Conservation (phyloP, 1,140 invertebrate species). For the Calycopis cecrops region DNA sequence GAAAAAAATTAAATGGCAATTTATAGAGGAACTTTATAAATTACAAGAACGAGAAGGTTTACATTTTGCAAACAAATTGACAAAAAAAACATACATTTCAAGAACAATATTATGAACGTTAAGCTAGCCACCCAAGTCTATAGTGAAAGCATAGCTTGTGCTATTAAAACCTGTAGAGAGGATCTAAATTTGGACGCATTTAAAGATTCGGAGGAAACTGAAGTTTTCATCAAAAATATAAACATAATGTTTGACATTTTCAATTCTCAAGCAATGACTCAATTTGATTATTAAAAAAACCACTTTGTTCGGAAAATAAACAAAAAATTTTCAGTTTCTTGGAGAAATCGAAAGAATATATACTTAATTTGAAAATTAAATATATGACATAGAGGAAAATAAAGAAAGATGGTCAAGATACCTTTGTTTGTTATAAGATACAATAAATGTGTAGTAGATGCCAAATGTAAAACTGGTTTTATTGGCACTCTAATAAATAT, state of each 20-base stretch:
- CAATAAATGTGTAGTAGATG: conserved; percentile 18
- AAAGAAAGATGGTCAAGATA: conserved; percentile 10
- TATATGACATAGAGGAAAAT: conserved; percentile 19
- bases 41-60: conserved; percentile 23
- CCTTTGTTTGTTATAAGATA: conserved; percentile 3
- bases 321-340: conserved; percentile 17
- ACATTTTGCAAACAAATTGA: conserved; percentile 28
- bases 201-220: conserved; percentile 18
- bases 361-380: conserved; percentile 19
- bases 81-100: conserved; percentile 23
- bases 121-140: conserved; percentile 25
- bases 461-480: conserved; percentile 29
- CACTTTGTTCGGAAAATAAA: conserved; percentile 16
- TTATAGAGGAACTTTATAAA: conserved; percentile 21
- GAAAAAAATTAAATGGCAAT: conserved; percentile 20
- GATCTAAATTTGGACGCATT: conserved; percentile 24
- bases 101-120: too few species aligned
- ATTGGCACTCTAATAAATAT: conserved; percentile 28
- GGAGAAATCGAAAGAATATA: conserved; percentile 19
- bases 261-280: conserved; percentile 18
- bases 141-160: conserved; percentile 23
- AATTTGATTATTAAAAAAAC: conserved; percentile 21
- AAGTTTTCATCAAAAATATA: conserved; percentile 20
- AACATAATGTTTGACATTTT: conserved; percentile 28
- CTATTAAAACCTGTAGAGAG: too few species aligned